Base-by-base conservation (phyloP, 2,797 vertebrate genomes). In the Schizothorax lantsangensis region DNA sequence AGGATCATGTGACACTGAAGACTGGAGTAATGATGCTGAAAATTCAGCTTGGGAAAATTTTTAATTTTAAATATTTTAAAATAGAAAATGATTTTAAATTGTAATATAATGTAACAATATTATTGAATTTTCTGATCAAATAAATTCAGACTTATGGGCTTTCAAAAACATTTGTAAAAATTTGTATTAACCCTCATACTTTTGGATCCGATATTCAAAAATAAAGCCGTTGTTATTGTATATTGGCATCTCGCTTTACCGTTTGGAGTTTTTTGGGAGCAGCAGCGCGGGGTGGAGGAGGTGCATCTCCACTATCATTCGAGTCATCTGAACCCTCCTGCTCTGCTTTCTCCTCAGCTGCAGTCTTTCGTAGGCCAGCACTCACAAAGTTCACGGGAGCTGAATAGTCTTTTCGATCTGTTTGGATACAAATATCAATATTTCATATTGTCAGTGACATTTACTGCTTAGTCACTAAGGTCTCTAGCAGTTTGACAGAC, bases 351-450 rank as follows among this genome's bases (percentile, higher is more conserved):
- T 99, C 98, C 85, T 99, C 97, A 0, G 96, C 94, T 0, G 96
- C 97, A 0, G 93, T 92, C 89, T 98, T 98, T 84, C 96, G 97
- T 86, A 99, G 92, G 68, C 98, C 98, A 0, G 93, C 98, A 0
- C 98, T 99, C 89, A 99, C 96, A 89, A 99, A 99, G 91, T 85
- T 99, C 52, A 99, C 98, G 0, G 98, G 98, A 0, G 95, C 96
- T 0, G 95, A 96, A 91, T 98, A 99, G 93, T 99, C 98, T 38
- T 97, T n/a, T 97, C 9, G 97, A 94, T 90, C 98, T 99, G 79
- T 0, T 5, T 23, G 66, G 40, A 30, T 66, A 79, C 33, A 75
- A 36, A 89, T 6, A 89, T 36, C 86, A 1, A 87, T 10, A 33
- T 9, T 54, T 1, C 80, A n/a, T 5, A 66, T 17, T 33, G 30